A percentile compares a stretch with the other conserved stretches of the same genome.
phyloP scores from a whole-genome alignment of 2,888 invertebrate genomes.

The Drosophila lacicola region DNA sequence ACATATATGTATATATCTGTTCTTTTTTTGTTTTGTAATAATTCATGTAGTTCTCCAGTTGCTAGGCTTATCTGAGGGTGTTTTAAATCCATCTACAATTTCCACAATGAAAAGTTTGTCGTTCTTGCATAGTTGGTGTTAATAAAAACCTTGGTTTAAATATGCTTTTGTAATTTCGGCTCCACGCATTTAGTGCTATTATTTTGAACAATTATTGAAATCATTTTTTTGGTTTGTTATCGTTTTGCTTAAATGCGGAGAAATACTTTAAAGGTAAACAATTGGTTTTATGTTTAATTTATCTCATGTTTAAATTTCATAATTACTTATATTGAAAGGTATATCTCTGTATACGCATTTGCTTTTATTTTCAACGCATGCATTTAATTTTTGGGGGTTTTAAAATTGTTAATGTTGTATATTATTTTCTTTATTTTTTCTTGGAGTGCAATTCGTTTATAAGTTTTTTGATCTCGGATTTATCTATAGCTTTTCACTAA shows the following conservation, averaged over 20 bases:
- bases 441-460: constrained; percentile 53
- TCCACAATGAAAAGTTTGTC: constrained; percentile 37
- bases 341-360: constrained; percentile 37
- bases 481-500: constrained; percentile 46
- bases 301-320: constrained; percentile 49
- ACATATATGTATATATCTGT: constrained; percentile 21
- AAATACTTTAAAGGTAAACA: constrained; percentile 74
- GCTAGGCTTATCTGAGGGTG: constrained; percentile 54
- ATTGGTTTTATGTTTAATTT: constrained; percentile 49
- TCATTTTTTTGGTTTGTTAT: constrained; percentile 25
- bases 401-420: constrained; percentile 38
- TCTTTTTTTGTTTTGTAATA: constrained; percentile 33
- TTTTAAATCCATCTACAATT: constrained; percentile 35
- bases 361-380: constrained; percentile 57
- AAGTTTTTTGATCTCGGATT: constrained; percentile 38
- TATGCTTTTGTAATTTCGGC: constrained; percentile 39
- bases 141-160: constrained; percentile 52
- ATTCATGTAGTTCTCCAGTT: constrained; percentile 52
- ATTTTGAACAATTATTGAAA: constrained; percentile 29
- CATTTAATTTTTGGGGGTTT: constrained; percentile 51
- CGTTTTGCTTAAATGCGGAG: constrained; percentile 74
- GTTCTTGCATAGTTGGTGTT: constrained; percentile 45
- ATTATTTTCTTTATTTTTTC: constrained; percentile 5
- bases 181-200: constrained; percentile 28
- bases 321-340: constrained; percentile 60